phyloP scores from a whole-genome alignment of 2,888 invertebrate species.

The Drosophila infuscata region DNA sequence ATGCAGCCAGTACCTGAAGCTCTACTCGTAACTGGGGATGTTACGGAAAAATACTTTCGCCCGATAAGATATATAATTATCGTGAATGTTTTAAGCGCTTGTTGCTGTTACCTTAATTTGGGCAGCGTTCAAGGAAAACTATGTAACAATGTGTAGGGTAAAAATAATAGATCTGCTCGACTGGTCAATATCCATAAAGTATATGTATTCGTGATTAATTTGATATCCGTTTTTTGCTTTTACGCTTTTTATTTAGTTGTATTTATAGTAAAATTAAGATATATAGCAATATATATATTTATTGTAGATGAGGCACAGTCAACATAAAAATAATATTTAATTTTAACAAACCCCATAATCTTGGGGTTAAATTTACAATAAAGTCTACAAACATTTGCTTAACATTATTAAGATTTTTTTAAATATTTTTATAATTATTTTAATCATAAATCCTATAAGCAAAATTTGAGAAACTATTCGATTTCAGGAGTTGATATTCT shows the following conservation, averaged over 20 bases:
- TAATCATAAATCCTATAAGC: not conserved
- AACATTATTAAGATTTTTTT: not conserved
- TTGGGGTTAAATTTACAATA: not conserved
- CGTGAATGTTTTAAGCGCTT: not conserved
- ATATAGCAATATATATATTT: no score
- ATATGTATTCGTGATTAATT: no score
- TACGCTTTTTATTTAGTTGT: no score
- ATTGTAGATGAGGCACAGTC: no score
- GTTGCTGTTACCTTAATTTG: not conserved
- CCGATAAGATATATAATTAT: conserved; percentile 17
- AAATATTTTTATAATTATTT: not conserved
- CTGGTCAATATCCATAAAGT: not conserved
- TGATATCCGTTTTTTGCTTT: no score
- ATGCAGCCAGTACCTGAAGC: conserved; percentile 19
- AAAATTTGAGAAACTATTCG: not conserved
- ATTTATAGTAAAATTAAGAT: not conserved
- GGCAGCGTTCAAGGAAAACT: not conserved
- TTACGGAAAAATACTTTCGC: conserved; percentile 32
- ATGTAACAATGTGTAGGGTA: accelerated
- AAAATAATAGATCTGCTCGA: not conserved
- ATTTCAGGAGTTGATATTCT: not conserved
- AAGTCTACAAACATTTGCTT: not conserved
- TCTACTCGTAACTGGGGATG: conserved; percentile 12
- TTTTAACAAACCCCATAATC: no score
- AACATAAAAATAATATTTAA: no score